These are phyloP conservation scores for Scaptomyza montana DNA, from an alignment of 1,140 invertebrate genomes.

Conservation along the genomic window DNA sequence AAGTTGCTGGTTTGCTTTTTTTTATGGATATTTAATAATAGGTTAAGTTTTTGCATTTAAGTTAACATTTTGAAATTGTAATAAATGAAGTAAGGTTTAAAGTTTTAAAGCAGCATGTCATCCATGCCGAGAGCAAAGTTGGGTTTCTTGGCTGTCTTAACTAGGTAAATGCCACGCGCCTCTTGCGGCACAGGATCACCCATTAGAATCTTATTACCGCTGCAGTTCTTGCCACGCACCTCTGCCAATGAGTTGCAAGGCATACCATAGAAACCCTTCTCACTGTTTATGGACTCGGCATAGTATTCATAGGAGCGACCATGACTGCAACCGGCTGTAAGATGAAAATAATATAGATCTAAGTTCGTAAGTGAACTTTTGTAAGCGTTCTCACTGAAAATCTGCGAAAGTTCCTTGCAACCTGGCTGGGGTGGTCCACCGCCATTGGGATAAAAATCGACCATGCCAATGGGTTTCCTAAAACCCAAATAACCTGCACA, in stretches of 20 bases:
- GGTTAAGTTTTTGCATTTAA: conserved; percentile 41
- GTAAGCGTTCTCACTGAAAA: conserved; percentile 84
- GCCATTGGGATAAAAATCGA: conserved; percentile 93
- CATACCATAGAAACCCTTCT: conserved; percentile 85
- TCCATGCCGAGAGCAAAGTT: conserved; percentile 85
- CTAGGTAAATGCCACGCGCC: conserved; percentile 86
- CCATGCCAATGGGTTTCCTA: conserved; percentile 87
- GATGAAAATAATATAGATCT: background rate
- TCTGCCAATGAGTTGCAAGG: conserved; percentile 86
- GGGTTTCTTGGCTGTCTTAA: conserved; percentile 85
- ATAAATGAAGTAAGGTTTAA: background rate
- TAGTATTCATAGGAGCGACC: conserved; percentile 88
- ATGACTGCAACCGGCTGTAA: conserved; percentile 90
- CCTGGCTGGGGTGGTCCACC: conserved; percentile 90
- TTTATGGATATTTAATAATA: conserved; percentile 52
- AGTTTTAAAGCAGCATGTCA: conserved; percentile 8
- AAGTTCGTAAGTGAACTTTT: background rate
- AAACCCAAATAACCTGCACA: conserved; percentile 87
- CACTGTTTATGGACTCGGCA: conserved; percentile 87
- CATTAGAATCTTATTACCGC: conserved; percentile 84
- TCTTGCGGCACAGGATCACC: conserved; percentile 85
- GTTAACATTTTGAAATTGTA: background rate
- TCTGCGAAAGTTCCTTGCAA: conserved; percentile 86
- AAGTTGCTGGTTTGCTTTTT: conserved; percentile 15
- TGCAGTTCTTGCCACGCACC: conserved; percentile 86